Base-by-base conservation (phyloP, 1,140 invertebrate genomes). In the Drosophila novamexicana region DNA sequence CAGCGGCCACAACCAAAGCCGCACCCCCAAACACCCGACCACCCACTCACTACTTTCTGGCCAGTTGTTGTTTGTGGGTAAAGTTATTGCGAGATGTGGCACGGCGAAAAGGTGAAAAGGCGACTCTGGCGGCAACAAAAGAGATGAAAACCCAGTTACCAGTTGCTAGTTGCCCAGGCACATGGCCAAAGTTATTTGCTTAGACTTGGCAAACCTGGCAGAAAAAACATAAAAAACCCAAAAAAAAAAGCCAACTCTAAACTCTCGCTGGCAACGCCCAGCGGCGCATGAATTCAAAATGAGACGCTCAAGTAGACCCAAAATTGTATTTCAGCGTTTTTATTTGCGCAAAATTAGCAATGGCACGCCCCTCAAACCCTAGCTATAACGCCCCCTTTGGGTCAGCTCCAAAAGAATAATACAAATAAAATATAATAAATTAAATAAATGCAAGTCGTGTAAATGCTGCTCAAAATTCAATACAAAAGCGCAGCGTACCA, bases 231-330 rank as follows among this genome's bases (percentile, higher is more conserved):
- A 76, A 81, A 67, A 14, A 14, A 14, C 14, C 50, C 53, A 62
- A 34, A 52, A 7, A 34, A 52, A 29, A 70, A 79, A 75, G 4
- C 22, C 4, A 64, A 66, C 74, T 79, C 39, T 58, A 14, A 44
- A 53, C 54, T 39, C 12, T 36, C 22, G 22, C 57, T 75, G 54
- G 32, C 32, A 8, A 18, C 56, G n/a, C 37, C 77, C 77, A 70
- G 81, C 77, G 72, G 78, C 74, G 77, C 81, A 85, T 85, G 81
- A 85, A 85, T 85, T 86, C 82, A 78, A 85, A 85, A 85, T 85
- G 81, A 85, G 84, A 75, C 78, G 62, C 71, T 69, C 75, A 81
- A 83, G 74, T 78, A 65, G 76, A 77, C 74, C 68, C 75, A 77
- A 63, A 74, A 75, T 75, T 77, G 64, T 64, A 66, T 70, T 86